Percentiles rank a stretch among this genome's conserved stretches.
phyloP scores from a whole-genome alignment of 1,140 invertebrate genomes.

The Copidosoma floridanum region DNA sequence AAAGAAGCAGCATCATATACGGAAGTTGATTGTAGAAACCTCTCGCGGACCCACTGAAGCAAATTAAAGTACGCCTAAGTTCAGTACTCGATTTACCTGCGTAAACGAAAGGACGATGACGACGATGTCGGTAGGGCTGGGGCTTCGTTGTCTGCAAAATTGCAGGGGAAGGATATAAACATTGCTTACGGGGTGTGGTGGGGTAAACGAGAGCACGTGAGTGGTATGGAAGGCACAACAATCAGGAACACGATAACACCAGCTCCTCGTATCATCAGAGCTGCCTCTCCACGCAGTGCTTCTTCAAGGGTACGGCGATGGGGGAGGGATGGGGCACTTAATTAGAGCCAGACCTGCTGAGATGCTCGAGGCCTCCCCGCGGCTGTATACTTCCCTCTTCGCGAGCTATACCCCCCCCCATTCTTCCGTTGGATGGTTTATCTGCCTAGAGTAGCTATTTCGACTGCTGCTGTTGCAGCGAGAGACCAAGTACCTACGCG shows the following conservation, averaged over 20 bases:
- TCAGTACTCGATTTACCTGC: constrained; percentile 3
- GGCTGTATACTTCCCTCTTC: constrained; percentile 40
- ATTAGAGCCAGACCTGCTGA: constrained; percentile 57
- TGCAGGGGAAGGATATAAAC: constrained; percentile 19
- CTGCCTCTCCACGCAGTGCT: constrained; percentile 16
- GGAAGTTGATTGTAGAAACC: neutral
- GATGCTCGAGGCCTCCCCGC: constrained; percentile 54
- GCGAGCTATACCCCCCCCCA: constrained; percentile 47
- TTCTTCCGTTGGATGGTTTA: constrained; percentile 38
- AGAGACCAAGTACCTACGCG: too few relatives aligned
- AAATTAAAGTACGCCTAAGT: neutral
- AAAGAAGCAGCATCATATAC: neutral
- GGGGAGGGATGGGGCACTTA: constrained; percentile 50
- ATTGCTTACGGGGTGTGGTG: too few relatives aligned
- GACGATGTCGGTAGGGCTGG: neutral
- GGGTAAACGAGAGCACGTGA: constrained; percentile 38
- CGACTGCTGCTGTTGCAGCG: too few relatives aligned
- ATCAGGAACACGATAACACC: constrained; percentile 50
- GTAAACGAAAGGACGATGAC: constrained; percentile 9
- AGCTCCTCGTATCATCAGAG: constrained; percentile 42
- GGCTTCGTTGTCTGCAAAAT: constrained; percentile 11
- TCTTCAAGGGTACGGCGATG: constrained; percentile 33
- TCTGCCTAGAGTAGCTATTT: constrained; percentile 55
- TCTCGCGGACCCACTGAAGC: neutral
- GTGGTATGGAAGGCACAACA: constrained; percentile 55